Evolutionary conservation across 2,113 vertebrate genomes (phyloP).

Genomic region (Meriones unguiculatus): DNA sequence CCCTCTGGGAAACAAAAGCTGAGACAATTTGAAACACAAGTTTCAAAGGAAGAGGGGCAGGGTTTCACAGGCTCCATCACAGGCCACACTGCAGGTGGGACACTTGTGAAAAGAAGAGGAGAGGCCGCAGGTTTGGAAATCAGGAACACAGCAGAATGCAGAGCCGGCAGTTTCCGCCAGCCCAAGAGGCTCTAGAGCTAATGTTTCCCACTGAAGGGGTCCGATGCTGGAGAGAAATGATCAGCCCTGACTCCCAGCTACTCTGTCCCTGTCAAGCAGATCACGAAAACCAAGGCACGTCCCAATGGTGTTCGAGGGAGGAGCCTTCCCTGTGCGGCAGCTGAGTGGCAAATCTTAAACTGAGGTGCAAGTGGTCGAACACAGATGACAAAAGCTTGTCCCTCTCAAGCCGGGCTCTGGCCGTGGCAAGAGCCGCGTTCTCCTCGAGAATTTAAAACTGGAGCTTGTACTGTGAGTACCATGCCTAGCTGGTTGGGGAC

Average conservation of each 20-base stretch:
- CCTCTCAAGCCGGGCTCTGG: background rate
- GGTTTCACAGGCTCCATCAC: background rate
- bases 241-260: background rate
- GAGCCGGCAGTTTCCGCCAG: background rate
- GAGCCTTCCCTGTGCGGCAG: background rate
- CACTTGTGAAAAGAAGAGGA: background rate
- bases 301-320: background rate
- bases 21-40: background rate
- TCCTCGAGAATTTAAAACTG: slow-evolving; percentile 36
- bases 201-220: background rate
- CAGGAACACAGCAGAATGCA: background rate
- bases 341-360: background rate
- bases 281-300: background rate
- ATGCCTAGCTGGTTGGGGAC: background rate
- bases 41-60: background rate
- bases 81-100: background rate
- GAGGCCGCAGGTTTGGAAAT: background rate
- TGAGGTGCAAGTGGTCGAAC: background rate
- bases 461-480: background rate
- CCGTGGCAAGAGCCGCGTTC: background rate
- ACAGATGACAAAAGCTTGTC: background rate
- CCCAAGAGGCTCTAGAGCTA: background rate
- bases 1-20: background rate
- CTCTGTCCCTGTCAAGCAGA: background rate
- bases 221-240: background rate